Base-by-base conservation (phyloP, 2,797 vertebrate genomes). In the Epinephelus awoara region DNA sequence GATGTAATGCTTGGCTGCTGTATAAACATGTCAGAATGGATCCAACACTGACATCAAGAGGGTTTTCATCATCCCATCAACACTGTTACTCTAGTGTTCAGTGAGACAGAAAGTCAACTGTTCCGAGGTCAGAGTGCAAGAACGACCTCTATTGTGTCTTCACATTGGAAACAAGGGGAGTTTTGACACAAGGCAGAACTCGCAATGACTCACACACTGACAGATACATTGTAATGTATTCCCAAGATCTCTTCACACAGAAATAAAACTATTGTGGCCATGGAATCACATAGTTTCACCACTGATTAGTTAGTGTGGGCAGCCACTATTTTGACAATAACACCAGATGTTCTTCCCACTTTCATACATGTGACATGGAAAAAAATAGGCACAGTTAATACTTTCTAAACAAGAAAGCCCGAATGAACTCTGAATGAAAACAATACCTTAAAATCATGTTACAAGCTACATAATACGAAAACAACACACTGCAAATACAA, bases 191-290 rank as follows among this genome's bases (percentile, higher is more conserved):
- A 82, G 75, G 76, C 84, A 71, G 85, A 76, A 83, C 83, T 66
- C 27, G 72, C 89, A 89, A 88, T 93, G 93, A 95, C 89, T 95
- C 93, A 95, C 47, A 67, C 59, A 84, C 86, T 89, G 80, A 92
- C 68, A 25, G 79, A 86, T 86, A 85, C 83, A 88, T 92, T 92
- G 92, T 90, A 82, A 85, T 91, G 73, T 87, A 88, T 86, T 90
- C 66, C 84, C 88, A 81, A 88, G 59, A 79, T 81, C 72, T 73
- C 63, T 81, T 72, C 71, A 67, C 71, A 66, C 77, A 82, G 73
- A 86, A 87, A 55, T 73, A 82, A 63, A 88, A 67, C 79, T 44
- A 85, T 83, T 87, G 87, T 91, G 59, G 59, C 58, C 57, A 80
- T 59, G 56, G 68, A 68, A 87, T 86, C 74, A 82, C 88, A 86